These are phyloP conservation scores for Taeniopygia guttata DNA, from an alignment of 2,797 vertebrate genomes.

Conservation along the genomic window DNA sequence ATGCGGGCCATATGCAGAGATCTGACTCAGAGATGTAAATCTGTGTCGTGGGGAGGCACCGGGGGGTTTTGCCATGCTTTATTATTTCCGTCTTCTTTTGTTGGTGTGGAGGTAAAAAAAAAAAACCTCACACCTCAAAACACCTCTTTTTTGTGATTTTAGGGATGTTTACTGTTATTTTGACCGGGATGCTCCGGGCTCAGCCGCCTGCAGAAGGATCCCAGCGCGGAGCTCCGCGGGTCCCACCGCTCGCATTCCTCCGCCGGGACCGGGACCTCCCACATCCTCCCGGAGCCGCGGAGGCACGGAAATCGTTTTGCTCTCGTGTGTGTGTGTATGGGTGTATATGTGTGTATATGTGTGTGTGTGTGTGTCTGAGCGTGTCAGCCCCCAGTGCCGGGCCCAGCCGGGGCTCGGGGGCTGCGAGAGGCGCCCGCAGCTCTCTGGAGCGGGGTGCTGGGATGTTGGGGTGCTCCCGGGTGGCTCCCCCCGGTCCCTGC, in stretches of 20 bases:
- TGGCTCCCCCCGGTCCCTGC: not conserved
- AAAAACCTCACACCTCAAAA: not conserved
- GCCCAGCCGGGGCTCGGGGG: not conserved
- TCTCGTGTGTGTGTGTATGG: not conserved
- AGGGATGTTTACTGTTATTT: not conserved
- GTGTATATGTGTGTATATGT: not conserved
- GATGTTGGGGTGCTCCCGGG: not conserved
- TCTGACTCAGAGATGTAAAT: conserved; percentile 65
- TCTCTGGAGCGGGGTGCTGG: not conserved
- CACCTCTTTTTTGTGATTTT: not conserved
- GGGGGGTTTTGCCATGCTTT: not conserved
- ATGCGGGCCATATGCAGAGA: conserved; percentile 48
- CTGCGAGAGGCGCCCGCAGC: not conserved
- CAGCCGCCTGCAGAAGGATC: not conserved
- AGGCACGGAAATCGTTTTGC: conserved; percentile 16
- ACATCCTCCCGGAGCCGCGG: not conserved
- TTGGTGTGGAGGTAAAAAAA: not conserved
- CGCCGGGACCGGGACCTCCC: conserved; percentile 49
- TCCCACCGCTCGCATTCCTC: conserved; percentile 12
- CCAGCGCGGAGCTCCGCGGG: not conserved
- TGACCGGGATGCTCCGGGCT: not conserved
- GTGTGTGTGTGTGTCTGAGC: not conserved
- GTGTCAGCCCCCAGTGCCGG: not conserved
- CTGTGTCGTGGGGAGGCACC: conserved; percentile 20
- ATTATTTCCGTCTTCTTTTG: conserved; percentile 31